Conservation (phyloP, 2,888 invertebrate species). For the Stegana nigrithorax region DNA sequence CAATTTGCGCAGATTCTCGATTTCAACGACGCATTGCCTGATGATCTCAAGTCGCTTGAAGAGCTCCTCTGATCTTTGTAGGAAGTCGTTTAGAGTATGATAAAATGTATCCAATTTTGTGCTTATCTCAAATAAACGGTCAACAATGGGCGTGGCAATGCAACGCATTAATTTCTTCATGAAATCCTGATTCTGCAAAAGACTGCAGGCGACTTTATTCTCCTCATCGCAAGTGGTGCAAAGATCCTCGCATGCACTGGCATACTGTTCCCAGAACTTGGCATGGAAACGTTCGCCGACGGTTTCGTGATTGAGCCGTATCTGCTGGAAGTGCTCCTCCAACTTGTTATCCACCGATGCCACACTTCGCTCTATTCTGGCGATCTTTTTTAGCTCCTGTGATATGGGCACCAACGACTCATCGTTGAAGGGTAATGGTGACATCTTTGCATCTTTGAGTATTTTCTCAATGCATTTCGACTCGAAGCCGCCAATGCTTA, state of each 20-base stretch:
- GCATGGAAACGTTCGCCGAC: constrained; percentile 37
- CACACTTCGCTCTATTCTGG: constrained; percentile 44
- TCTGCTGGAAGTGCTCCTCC: constrained; percentile 49
- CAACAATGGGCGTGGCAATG: constrained; percentile 54
- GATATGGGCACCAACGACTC: constrained; percentile 43
- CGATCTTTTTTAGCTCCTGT: constrained; percentile 42
- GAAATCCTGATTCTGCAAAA: constrained; percentile 56
- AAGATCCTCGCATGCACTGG: constrained; percentile 54
- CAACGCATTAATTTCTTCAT: constrained; percentile 58
- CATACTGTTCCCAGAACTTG: constrained; percentile 41
- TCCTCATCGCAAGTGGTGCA: constrained; percentile 59
- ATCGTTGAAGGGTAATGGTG: constrained; percentile 54
- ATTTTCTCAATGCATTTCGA: constrained; percentile 51
- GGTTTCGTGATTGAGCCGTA: constrained; percentile 40
- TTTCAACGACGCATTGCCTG: constrained; percentile 55
- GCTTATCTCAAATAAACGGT: constrained; percentile 48
- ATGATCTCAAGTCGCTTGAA: constrained; percentile 53
- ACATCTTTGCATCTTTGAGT: constrained; percentile 42
- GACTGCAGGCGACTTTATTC: constrained; percentile 56
- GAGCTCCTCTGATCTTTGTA: constrained; percentile 47
- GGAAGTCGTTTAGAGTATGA: constrained; percentile 43
- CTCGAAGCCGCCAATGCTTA: constrained; percentile 54
- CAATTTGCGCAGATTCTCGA: constrained; percentile 43
- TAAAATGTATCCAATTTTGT: constrained; percentile 46
- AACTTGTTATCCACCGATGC: constrained; percentile 42